A percentile compares a stretch with the other conserved stretches of the same genome.
Conservation (phyloP, 2,797 vertebrate genomes). For the Diceros bicornis region DNA sequence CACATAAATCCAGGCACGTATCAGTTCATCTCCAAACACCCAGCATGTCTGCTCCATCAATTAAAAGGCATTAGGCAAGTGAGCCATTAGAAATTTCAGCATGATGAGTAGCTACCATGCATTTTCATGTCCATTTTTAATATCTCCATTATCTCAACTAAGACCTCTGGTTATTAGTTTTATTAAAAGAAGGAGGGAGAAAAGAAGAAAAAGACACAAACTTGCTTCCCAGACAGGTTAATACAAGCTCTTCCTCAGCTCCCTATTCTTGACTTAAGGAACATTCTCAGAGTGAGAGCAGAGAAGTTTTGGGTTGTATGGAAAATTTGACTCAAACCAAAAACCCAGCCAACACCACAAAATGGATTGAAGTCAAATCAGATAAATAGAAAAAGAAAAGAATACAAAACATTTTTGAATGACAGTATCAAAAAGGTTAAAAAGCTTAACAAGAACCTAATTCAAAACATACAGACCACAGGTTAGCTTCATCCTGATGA, state of each 20-base stretch:
- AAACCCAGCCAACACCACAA: conserved; percentile 89
- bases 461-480: not conserved
- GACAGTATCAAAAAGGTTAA: conserved; percentile 88
- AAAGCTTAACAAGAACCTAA: conserved; percentile 72
- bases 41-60: conserved; percentile 7
- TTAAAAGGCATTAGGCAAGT: conserved; percentile 51
- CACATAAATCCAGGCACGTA: conserved; percentile 29
- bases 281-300: conserved; percentile 77
- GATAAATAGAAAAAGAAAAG: conserved; percentile 90
- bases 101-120: conserved; percentile 48
- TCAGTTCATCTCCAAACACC: conserved; percentile 66
- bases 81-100: conserved; percentile 48
- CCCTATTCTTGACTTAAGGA: conserved; percentile 84
- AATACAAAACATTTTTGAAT: conserved; percentile 90
- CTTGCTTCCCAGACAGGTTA: conserved; percentile 86
- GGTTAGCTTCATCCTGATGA: conserved; percentile 12
- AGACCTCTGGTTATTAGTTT: conserved; percentile 67
- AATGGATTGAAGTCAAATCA: conserved; percentile 90
- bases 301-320: conserved; percentile 87
- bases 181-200: conserved; percentile 59
- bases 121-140: conserved; percentile 64
- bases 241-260: conserved; percentile 83
- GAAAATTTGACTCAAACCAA: conserved; percentile 89
- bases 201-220: conserved; percentile 76
- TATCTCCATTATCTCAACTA: conserved; percentile 48